Evolutionary conservation across 2,113 vertebrate species (phyloP).

Genomic region (Octodon degus): DNA sequence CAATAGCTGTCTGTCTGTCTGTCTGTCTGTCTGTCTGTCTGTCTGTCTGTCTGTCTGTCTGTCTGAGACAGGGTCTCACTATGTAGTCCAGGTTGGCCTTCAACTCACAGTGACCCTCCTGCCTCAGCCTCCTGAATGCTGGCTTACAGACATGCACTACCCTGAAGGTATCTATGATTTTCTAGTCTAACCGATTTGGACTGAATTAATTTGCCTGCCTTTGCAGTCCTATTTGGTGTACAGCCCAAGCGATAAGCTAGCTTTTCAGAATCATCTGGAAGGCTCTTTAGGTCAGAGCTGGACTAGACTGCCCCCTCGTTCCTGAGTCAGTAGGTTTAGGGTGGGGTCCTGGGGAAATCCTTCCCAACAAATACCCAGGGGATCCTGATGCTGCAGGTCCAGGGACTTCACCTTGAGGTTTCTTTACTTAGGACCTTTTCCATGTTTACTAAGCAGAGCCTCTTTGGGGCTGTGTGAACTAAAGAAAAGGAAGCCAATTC

Average conservation of each 20-base stretch:
- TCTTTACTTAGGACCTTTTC: slow-evolving; percentile 1
- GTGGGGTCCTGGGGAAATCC: background rate
- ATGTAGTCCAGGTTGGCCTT: background rate
- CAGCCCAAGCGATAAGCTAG: background rate
- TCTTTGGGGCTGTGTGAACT: background rate
- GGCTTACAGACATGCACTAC: background rate
- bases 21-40: no score
- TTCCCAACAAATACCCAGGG: background rate
- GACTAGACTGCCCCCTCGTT: no score
- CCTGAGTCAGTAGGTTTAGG: background rate
- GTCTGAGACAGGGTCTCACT: background rate
- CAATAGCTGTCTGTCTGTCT: background rate
- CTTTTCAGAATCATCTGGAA: background rate
- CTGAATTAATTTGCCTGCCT: background rate
- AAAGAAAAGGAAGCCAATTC: slow-evolving; percentile 6
- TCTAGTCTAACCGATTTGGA: slow-evolving; percentile 2
- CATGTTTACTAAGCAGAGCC: background rate
- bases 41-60: background rate
- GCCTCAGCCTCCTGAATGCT: background rate
- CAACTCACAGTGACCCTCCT: background rate
- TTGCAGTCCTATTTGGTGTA: background rate
- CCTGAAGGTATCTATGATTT: background rate
- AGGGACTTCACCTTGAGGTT: background rate
- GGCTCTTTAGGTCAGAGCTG: background rate
- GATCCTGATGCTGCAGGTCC: background rate